These are phyloP conservation scores for Peromyscus californicus DNA, from an alignment of 2,113 vertebrate species.

Conservation along the genomic window DNA sequence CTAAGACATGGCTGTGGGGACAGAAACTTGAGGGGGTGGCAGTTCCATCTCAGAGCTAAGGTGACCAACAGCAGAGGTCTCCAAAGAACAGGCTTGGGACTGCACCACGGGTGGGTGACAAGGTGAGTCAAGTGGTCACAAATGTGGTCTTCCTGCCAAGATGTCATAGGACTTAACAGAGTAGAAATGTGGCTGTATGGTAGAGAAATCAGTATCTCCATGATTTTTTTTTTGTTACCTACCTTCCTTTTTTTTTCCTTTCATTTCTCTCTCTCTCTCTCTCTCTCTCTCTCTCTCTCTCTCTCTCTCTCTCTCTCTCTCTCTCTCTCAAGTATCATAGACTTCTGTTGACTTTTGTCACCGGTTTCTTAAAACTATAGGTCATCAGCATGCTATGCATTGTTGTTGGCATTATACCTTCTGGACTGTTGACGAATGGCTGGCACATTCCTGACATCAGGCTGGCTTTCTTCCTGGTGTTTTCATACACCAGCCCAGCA, in stretches of 20 bases:
- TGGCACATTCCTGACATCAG: neutral
- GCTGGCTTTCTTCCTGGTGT: neutral
- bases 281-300: too few relatives aligned
- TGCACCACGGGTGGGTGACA: neutral
- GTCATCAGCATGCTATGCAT: neutral
- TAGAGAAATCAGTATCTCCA: neutral
- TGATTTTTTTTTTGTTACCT: neutral
- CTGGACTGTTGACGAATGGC: neutral
- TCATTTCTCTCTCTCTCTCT: too few relatives aligned
- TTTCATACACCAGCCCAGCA: neutral
- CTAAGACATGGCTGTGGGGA: neutral
- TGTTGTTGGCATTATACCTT: neutral
- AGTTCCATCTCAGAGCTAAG: neutral
- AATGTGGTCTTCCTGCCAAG: neutral
- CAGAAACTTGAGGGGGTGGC: neutral
- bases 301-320: too few relatives aligned
- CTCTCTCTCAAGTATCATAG: neutral
- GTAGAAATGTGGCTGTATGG: neutral
- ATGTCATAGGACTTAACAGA: neutral
- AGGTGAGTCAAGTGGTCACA: neutral
- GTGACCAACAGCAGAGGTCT: neutral
- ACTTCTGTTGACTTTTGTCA: neutral
- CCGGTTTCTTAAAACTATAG: neutral
- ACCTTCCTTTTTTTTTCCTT: neutral
- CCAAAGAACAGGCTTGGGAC: neutral